Evolutionary conservation across 2,113 vertebrate species (phyloP), one percentile per base, ranked within the genome.

Genomic region (Arvicanthis niloticus): DNA sequence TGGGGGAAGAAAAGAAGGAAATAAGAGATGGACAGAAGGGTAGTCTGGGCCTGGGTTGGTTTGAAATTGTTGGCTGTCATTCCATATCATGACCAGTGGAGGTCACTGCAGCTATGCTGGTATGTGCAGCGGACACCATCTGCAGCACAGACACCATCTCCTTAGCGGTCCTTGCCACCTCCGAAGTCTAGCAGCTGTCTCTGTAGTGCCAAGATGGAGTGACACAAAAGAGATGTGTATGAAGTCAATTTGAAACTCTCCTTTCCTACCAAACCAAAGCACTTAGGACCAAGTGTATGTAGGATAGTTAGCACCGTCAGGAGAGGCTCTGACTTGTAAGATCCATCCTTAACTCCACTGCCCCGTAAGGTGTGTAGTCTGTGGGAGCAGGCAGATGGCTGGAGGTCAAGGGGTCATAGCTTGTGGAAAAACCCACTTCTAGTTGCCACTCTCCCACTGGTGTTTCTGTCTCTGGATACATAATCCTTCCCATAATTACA

Each of bases 331-430:
- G 29, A 11, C 40, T 70, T 9, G 31, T 8, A 5, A 8, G 2
- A 0, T 21, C 15, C 4, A 8, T 2, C n/a, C 31, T 21, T 3
- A 7, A 40, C 24, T 45, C 13, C 24, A 1, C 40, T 22, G 0
- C 42, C 56, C 56, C 0, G 11, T 5, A 8, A 75, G 29, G 37
- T 37, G 48, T 31, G 42, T 26, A 34, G 26, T 65, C 56, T 16
- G 1, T 17, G 4, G 4, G 10, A 37, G 45, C 73, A 29, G 90
- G 26, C 31, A 5, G 51, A 42, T n/a, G 7, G 24, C 67, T 21
- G 88, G 48, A 21, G 42, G 29, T 65, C 13, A 0, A n/a, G 42
- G 34, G 58, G 58, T n/a, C 62, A 9, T 19, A 29, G 34, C 40
- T 51, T 26, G 40, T 40, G 19, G 58, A 26, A 19, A 77, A 93